Percentiles rank a stretch among this genome's conserved stretches.
phyloP scores from a whole-genome alignment of 2,888 invertebrate genomes.

The Drosophila rellima region DNA sequence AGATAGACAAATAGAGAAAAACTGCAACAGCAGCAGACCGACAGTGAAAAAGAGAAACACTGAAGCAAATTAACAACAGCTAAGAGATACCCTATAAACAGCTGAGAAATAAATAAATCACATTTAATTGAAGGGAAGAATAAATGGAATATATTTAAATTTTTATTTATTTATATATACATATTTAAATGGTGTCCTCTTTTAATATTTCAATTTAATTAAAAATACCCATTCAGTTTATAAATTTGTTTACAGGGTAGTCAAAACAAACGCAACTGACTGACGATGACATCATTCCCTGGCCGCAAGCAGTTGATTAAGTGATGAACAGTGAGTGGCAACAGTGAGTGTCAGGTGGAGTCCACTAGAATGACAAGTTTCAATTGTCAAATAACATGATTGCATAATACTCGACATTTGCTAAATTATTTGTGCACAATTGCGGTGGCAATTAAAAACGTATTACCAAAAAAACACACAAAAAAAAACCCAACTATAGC shows the following conservation, averaged over 20 bases:
- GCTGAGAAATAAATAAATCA: neutral
- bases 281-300: constrained; percentile 55
- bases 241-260: constrained; percentile 5
- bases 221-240: neutral
- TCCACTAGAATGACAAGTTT: constrained; percentile 39
- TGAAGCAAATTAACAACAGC: neutral
- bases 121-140: neutral
- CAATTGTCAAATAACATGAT: constrained; percentile 59
- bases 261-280: constrained; percentile 38
- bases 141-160: too few species aligned
- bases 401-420: constrained; percentile 49
- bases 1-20: constrained; percentile 31
- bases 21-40: constrained; percentile 33
- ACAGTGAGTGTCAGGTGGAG: constrained; percentile 48
- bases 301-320: constrained; percentile 49
- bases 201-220: neutral
- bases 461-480: constrained; percentile 27
- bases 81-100: constrained; percentile 2
- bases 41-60: neutral
- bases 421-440: constrained; percentile 28
- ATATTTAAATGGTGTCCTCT: too few species aligned
- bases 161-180: too few species aligned
- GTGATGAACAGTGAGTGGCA: constrained; percentile 35
- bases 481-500: constrained; percentile 13
- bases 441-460: constrained; percentile 52